These are phyloP conservation scores for Myotis yumanensis DNA, from an alignment of 2,113 vertebrate genomes.

Conservation along the genomic window DNA sequence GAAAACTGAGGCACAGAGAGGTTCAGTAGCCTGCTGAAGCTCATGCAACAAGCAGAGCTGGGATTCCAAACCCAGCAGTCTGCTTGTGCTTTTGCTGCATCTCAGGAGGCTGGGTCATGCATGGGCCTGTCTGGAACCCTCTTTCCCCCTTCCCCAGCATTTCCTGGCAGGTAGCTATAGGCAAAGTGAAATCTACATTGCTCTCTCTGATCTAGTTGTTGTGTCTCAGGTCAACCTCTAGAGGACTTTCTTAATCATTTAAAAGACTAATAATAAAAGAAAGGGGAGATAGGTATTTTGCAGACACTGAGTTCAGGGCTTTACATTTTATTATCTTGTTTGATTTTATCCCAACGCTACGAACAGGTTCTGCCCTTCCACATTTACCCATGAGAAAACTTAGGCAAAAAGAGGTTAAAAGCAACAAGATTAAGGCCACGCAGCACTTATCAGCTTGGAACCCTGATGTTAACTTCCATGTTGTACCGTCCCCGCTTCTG, in stretches of 20 bases:
- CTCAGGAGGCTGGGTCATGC: accelerated
- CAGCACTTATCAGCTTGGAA: neutral
- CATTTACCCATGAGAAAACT: neutral
- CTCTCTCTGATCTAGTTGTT: neutral
- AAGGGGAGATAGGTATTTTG: neutral
- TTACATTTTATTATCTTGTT: neutral
- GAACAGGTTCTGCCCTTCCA: neutral
- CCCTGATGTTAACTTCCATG: neutral
- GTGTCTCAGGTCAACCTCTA: neutral
- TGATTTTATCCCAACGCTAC: neutral
- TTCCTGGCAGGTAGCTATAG: neutral
- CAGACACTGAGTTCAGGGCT: neutral
- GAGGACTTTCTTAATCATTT: neutral
- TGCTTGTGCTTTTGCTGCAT: neutral
- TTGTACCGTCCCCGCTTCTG: accelerated
- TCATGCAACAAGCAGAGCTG: neutral
- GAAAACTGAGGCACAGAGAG: neutral
- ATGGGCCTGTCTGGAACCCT: neutral
- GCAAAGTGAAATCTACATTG: neutral
- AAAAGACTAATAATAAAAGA: neutral
- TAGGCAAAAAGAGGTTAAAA: neutral
- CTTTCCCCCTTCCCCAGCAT: too few species aligned
- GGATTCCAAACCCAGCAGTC: neutral
- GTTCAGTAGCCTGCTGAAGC: neutral
- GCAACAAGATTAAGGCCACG: neutral